Percentiles rank a stretch among this genome's conserved stretches.
phyloP scores from a whole-genome alignment of 2,797 vertebrate genomes.

The Hippoglossus hippoglossus region DNA sequence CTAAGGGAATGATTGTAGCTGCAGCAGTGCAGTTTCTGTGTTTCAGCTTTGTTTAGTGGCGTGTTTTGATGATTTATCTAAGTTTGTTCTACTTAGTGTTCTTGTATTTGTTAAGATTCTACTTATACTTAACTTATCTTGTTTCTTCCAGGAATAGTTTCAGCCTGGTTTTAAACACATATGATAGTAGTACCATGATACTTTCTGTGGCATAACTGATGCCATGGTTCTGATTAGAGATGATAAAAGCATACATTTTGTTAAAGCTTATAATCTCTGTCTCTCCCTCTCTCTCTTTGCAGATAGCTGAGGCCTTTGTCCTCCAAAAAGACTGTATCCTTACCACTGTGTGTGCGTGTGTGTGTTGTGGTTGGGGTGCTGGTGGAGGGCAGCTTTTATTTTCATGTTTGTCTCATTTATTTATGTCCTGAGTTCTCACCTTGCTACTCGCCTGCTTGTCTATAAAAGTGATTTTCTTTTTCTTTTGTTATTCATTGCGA shows the following conservation, averaged over 20 bases:
- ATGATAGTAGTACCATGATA: background rate
- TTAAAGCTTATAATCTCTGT: constrained; percentile 32
- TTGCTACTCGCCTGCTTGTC: constrained; percentile 5
- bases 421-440: background rate
- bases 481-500: no score
- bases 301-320: constrained; percentile 96
- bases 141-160: background rate
- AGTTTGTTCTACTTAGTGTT: background rate
- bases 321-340: constrained; percentile 97
- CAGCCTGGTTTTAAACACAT: constrained; percentile 12
- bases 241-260: constrained; percentile 1
- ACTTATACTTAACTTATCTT: background rate
- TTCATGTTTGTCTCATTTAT: background rate
- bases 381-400: background rate
- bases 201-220: constrained; percentile 7
- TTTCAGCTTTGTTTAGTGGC: background rate
- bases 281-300: constrained; percentile 44
- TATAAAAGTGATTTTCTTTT: background rate
- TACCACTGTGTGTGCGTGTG: constrained; percentile 52
- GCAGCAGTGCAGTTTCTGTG: background rate
- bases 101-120: background rate
- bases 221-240: background rate
- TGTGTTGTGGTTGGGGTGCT: background rate
- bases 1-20: constrained; percentile 35
- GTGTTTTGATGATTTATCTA: background rate